Evolutionary conservation across 2,113 vertebrate species (phyloP), one percentile per base, ranked within the genome.

Genomic region (Hylia prasina): DNA sequence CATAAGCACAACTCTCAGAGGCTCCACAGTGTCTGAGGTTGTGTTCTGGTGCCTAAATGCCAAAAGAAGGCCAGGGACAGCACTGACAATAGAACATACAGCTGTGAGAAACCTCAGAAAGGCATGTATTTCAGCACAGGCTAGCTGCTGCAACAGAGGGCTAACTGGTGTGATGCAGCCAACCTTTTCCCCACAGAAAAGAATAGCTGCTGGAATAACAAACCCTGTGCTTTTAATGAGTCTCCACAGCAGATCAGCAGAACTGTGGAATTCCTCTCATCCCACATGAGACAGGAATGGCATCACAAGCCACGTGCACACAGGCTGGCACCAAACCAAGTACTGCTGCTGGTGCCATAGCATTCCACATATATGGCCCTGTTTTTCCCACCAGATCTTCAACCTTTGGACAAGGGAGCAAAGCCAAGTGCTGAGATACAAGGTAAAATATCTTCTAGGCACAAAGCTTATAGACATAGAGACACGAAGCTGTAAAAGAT

Each of bases 361-460:
- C 33, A 70, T 66, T 40, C 50, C 64, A 84, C 13, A 4, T 3
- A 17, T 0, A 51, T 0, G 4, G 35, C 16, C 28, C 28, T 11
- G 15, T 27, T 44, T 40, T 48, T 37, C 66, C 73, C 13, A 14
- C 10, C 11, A 13, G 13, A 54, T 44, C 82, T 39, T 76, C 39
- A 10, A 5, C 9, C 39, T 35, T 35, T 7, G 12, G 6, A 39
- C 39, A n/a, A 15, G 27, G 54, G 47, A 87, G 33, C 33, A 39
- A 39, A 44, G n/a, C 5, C 61, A 51, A 39, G 39, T 0, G 0
- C 35, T 4, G 24, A 70, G 21, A 44, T 11, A 42, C 18, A 45
- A 33, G 3, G 17, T 19, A 48, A 48, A 25, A 39, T 19, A 25
- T 45, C 54, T 44, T 14, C 23, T 21, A 31, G 16, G 16, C 30